phyloP scores from a whole-genome alignment of 2,888 invertebrate genomes.

The Apodemia mormo region DNA sequence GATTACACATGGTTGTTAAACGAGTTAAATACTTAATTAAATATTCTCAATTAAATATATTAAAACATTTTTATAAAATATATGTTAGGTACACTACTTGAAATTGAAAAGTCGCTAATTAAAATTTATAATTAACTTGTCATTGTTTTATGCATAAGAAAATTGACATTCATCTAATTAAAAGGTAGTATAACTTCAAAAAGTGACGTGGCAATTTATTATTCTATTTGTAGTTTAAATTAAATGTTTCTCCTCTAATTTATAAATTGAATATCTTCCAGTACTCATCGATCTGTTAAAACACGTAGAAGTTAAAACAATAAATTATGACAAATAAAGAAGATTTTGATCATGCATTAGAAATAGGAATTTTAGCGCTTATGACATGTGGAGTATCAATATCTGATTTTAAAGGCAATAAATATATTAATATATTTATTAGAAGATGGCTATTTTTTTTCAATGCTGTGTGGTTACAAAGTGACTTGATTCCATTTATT shows the following conservation, averaged over 20 bases:
- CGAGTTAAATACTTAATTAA: too few species aligned
- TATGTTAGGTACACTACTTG: too few species aligned
- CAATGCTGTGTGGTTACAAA: conserved; percentile 17
- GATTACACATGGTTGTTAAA: too few species aligned
- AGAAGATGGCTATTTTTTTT: conserved; percentile 11
- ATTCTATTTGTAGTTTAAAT: neutral
- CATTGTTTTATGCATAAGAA: neutral
- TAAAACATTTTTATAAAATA: too few species aligned
- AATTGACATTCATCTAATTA: neutral
- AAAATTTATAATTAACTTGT: neutral
- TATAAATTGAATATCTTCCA: neutral
- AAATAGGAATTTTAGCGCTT: neutral
- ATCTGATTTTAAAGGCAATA: neutral
- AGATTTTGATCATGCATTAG: neutral
- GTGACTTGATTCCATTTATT: neutral
- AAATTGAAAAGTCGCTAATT: too few species aligned
- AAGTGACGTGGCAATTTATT: neutral
- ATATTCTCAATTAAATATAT: too few species aligned
- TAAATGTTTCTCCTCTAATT: neutral
- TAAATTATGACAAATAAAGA: conserved; percentile 11
- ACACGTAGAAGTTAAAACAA: neutral
- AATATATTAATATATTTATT: conserved; percentile 10
- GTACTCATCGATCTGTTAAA: neutral
- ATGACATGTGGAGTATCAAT: conserved; percentile 8
- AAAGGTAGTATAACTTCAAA: neutral